Percentiles rank a stretch among this genome's conserved stretches.
These are phyloP conservation scores for Spermophilus dauricus DNA, from an alignment of 2,113 vertebrate genomes.

Conservation along the genomic window DNA sequence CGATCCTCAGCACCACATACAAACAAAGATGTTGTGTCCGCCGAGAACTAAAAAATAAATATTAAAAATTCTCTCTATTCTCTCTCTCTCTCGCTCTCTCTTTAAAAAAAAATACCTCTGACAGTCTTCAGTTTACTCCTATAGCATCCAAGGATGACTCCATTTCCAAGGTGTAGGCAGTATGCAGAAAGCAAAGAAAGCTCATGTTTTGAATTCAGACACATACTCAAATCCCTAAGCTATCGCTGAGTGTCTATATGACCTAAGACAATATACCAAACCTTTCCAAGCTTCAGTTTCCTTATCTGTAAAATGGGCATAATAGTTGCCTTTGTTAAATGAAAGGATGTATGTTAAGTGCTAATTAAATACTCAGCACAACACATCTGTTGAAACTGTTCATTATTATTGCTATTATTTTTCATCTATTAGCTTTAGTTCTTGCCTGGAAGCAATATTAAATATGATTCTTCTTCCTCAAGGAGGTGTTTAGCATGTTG, in stretches of 20 bases:
- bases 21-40: too few species aligned
- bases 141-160: background rate
- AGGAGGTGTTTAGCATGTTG: background rate
- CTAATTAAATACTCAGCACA: constrained; percentile 23
- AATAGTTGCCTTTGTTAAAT: constrained; percentile 18
- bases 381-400: background rate
- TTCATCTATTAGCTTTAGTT: constrained; percentile 4
- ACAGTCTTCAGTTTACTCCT: background rate
- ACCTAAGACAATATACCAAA: background rate
- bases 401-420: constrained; percentile 29
- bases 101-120: background rate
- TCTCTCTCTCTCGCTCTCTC: too few species aligned
- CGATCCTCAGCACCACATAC: too few species aligned
- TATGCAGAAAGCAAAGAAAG: constrained; percentile 9
- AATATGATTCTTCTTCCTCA: background rate
- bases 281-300: background rate
- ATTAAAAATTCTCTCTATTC: too few species aligned
- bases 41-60: too few species aligned
- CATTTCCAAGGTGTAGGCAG: background rate
- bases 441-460: background rate
- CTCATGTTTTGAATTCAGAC: background rate
- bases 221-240: background rate
- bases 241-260: background rate
- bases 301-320: background rate
- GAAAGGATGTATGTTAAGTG: background rate